A percentile compares a stretch with the other conserved stretches of the same genome.
Evolutionary conservation across 1,140 invertebrate species (phyloP).

Genomic region (Subanguina moxae): DNA sequence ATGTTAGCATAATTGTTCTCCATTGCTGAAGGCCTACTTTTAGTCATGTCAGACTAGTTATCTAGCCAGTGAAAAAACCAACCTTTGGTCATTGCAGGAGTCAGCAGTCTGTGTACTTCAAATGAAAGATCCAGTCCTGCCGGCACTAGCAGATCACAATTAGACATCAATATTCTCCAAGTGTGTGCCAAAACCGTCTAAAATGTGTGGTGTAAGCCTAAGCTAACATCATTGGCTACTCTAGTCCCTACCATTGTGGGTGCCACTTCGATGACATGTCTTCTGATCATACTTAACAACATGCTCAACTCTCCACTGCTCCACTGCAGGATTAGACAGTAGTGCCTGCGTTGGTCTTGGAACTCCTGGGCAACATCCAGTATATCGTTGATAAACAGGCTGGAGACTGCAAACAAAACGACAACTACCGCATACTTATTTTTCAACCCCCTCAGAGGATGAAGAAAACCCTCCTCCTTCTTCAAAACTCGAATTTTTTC

Average conservation of each 20-base stretch:
- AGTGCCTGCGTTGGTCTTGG: constrained; percentile 65
- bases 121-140: constrained; percentile 78
- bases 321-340: constrained; percentile 51
- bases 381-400: constrained; percentile 81
- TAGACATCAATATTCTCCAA: constrained; percentile 42
- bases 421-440: background rate
- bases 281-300: constrained; percentile 74
- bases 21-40: constrained; percentile 61
- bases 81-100: constrained; percentile 65
- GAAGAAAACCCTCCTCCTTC: too few relatives aligned
- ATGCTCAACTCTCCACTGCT: constrained; percentile 69
- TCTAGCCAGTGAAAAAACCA: too few relatives aligned
- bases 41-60: too few relatives aligned
- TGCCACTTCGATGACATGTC: constrained; percentile 89
- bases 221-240: background rate
- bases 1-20: constrained; percentile 72
- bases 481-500: too few relatives aligned
- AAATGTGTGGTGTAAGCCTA: background rate
- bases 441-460: too few relatives aligned
- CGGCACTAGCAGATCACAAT: constrained; percentile 65
- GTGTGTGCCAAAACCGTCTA: constrained; percentile 69
- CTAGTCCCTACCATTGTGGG: constrained; percentile 65
- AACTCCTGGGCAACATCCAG: constrained; percentile 82
- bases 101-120: constrained; percentile 74
- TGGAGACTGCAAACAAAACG: constrained; percentile 64